Base-by-base conservation (phyloP, 2,888 invertebrate species). In the Dryomyza anilis region DNA sequence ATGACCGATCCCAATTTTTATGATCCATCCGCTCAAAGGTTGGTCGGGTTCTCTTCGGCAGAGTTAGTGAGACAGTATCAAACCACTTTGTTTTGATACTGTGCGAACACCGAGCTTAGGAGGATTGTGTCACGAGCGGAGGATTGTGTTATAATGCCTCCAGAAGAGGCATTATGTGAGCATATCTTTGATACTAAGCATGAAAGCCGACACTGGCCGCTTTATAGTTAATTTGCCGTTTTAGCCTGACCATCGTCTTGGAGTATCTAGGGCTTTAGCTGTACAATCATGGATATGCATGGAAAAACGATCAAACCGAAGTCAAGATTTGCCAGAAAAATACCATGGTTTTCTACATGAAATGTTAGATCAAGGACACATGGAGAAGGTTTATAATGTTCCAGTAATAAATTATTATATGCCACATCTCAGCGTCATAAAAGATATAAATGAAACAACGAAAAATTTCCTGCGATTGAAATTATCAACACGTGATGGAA, bases 81-180 rank as follows among this genome's bases (percentile, higher is more conserved):
- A 12, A 16, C 16, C 25, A 27, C 25, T 7, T 43, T 59, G 23
- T 16, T 14, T 55, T 45, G 58, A 14, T 53, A 63, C 30, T 1
- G 19, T 45, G 3, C 29, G 30, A 62, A 23, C 23, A 57, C 39
- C 64, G 1, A 48, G n/a, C n/a, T n/a, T n/a, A n/a, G n/a, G n/a
- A n/a, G n/a, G n/a, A n/a, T n/a, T n/a, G n/a, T n/a, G n/a, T 39
- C 10, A n/a, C 59, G 43, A 19, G 60, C 70, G 21, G 69, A 67
- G 67, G 58, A 70, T 19, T 29, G 67, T 8, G 67, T 69, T 45
- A 45, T 65, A n/a, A 4, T 67, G 8, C 66, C 65, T 27, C 1
- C 36, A n/a, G 68, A 68, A 48, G 67, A 68, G 43, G n/a, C 36
- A 7, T 27, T 36, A n/a, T 71, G 68, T 33, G n/a, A n/a, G n/a